phyloP scores from a whole-genome alignment of 2,888 invertebrate genomes.

The Enchytraeus crypticus region DNA sequence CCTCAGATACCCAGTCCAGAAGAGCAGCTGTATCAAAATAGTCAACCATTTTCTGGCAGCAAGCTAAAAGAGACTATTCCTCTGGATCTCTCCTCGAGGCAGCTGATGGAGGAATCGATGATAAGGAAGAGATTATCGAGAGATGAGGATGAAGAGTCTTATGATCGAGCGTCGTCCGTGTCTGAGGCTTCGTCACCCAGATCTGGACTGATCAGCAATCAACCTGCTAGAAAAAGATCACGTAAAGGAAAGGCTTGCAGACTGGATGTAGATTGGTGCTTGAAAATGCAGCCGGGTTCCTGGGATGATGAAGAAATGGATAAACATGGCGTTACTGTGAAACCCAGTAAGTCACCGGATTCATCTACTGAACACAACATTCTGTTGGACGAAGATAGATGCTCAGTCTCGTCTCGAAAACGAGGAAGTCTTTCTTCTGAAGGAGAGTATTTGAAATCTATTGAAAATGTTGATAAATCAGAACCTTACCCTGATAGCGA shows the following conservation, averaged over 20 bases:
- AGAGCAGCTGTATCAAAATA: too few species aligned
- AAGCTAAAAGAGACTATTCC: conserved; percentile 27
- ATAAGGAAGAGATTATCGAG: background rate
- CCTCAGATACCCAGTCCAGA: background rate
- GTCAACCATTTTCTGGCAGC: background rate
- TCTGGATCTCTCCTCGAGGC: conserved; percentile 37
- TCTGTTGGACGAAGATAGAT: too few species aligned
- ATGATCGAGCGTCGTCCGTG: background rate
- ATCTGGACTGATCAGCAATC: background rate
- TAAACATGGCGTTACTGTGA: too few species aligned
- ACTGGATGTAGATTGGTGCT: conserved; percentile 57
- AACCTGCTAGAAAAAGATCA: conserved; percentile 55
- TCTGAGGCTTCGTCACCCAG: conserved; percentile 5
- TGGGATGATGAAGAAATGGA: background rate
- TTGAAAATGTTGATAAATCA: too few species aligned
- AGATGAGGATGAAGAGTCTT: conserved; percentile 6
- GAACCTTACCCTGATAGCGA: background rate
- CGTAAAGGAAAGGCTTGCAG: conserved; percentile 80
- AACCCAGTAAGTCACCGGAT: background rate
- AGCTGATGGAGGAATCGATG: background rate
- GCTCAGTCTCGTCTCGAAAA: background rate
- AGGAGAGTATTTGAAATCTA: too few species aligned
- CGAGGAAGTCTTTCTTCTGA: too few species aligned
- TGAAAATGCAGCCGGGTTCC: conserved; percentile 6
- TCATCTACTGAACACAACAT: too few species aligned